Evolutionary conservation across 2,888 invertebrate genomes (phyloP), one percentile per base, ranked within the genome.

Genomic region (Philereme vetulata): DNA sequence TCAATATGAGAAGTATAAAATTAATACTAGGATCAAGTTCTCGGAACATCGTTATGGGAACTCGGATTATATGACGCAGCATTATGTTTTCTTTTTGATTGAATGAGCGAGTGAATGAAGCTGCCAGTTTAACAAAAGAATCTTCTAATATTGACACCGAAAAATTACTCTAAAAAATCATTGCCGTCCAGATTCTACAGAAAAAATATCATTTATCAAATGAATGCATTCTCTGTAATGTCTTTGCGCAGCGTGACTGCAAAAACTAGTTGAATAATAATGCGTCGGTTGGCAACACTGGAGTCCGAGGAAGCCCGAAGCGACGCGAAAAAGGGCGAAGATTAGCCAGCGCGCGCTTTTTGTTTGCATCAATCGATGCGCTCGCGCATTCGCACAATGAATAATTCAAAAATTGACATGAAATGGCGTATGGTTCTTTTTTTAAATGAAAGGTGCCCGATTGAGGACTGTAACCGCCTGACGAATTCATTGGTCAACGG

Each of bases 361-460:
- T 92, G 89, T 88, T 88, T 90, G 90, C 90, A 90, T 92, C 91
- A 92, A 92, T 92, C 90, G 92, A 90, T 91, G 91, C 91, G 91
- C 90, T 86, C 90, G 87, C 88, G 90, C 92, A 90, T 90, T 91
- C 90, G 90, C 89, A 86, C 89, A 77, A 92, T 92, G 92, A 92
- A 92, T 92, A 89, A 92, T 92, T 92, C 92, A 92, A 89, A 90
- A 91, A 90, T 90, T 91, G 92, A 91, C 92, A 92, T 92, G 91
- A 92, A 92, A 91, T 92, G 90, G 91, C 92, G 92, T 91, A 91
- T 90, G 90, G 90, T 88, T 88, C 88, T 90, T 91, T 92, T 90
- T 90, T 90, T 88, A 81, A 90, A 89, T 86, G 88, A 90, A 92
- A 91, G 92, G 92, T 91, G 92, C 90, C 88, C 92, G 91, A 92